Conservation (phyloP, 2,888 invertebrate species). For the Caenorhabditis sp. region DNA sequence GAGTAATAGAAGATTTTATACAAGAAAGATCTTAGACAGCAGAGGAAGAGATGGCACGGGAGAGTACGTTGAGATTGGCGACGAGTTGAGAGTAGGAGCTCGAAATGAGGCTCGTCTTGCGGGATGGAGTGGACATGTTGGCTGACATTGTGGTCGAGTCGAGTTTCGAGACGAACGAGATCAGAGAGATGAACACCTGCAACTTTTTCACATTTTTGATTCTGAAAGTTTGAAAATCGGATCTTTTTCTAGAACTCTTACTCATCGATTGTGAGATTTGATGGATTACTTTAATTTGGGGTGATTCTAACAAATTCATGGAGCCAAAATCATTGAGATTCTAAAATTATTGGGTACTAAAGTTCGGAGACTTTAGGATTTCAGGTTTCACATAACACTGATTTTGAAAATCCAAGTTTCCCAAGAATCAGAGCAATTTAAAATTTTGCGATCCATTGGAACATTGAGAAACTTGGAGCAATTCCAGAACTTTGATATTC, state of each 20-base stretch:
- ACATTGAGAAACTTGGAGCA: too few species aligned
- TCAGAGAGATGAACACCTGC: constrained; percentile 54
- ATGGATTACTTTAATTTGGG: neutral
- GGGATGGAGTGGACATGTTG: constrained; percentile 55
- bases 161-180: constrained; percentile 60
- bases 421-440: too few species aligned
- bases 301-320: too few species aligned
- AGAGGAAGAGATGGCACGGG: constrained; percentile 52
- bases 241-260: too few species aligned
- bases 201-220: neutral
- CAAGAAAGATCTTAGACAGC: constrained; percentile 18
- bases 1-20: neutral
- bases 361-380: too few species aligned
- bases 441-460: too few species aligned
- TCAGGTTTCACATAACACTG: too few species aligned
- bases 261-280: neutral
- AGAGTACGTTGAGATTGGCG: constrained; percentile 58
- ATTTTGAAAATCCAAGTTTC: too few species aligned
- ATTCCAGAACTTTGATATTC: too few species aligned
- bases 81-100: constrained; percentile 57
- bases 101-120: constrained; percentile 55
- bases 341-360: too few species aligned
- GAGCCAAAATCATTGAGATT: too few species aligned
- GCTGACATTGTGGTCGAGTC: constrained; percentile 48
- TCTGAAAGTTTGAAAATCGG: too few species aligned